A percentile compares a stretch with the other conserved stretches of the same genome.
phyloP scores from a whole-genome alignment of 2,113 vertebrate genomes.

The Daboia siamensis region DNA sequence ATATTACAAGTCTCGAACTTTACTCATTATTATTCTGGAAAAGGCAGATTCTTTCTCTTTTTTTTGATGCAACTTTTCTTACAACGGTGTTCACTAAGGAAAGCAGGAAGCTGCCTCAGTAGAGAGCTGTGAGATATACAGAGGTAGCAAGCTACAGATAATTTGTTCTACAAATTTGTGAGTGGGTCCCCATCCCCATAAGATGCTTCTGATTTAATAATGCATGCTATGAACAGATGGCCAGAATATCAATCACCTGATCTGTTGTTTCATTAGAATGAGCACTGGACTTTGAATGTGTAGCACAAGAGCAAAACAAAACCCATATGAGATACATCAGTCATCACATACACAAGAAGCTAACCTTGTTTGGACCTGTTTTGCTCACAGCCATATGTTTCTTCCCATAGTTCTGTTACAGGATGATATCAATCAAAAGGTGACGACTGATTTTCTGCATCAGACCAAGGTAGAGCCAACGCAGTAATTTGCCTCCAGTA shows the following conservation, averaged over 20 bases:
- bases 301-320: constrained; percentile 64
- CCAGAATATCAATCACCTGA: constrained; percentile 57
- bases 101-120: constrained; percentile 24
- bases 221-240: constrained; percentile 70
- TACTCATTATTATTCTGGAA: constrained; percentile 49
- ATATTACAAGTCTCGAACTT: constrained; percentile 48
- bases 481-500: not conserved
- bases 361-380: constrained; percentile 60
- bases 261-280: constrained; percentile 59
- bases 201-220: constrained; percentile 70
- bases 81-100: constrained; percentile 31
- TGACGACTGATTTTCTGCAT: not conserved
- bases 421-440: constrained; percentile 39
- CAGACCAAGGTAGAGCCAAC: not conserved
- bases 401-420: constrained; percentile 54
- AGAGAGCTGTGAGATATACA: constrained; percentile 55
- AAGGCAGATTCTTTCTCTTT: constrained; percentile 28
- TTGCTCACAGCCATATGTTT: constrained; percentile 60
- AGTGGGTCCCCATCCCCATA: constrained; percentile 61
- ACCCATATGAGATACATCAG: constrained; percentile 61
- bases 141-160: constrained; percentile 57
- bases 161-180: constrained; percentile 63
- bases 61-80: constrained; percentile 51
- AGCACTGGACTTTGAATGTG: constrained; percentile 65
- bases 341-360: constrained; percentile 52